Evolutionary conservation across 2,113 vertebrate genomes (phyloP).

Genomic region (Pelecanus crispus): DNA sequence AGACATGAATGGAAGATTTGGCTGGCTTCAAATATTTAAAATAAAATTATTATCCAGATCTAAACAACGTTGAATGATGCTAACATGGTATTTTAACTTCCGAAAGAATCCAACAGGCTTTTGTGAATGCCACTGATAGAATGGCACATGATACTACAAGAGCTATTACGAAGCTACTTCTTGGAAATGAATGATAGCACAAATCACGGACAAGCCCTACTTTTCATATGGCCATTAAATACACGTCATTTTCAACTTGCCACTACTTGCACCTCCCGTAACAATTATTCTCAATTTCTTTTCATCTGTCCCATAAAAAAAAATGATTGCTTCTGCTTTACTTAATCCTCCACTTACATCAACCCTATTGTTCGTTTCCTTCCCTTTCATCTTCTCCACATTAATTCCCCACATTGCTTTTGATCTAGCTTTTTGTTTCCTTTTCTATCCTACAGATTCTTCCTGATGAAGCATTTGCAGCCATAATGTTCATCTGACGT

Average conservation of each 20-base stretch:
- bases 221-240: background rate
- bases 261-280: background rate
- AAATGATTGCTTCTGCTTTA: slow-evolving; percentile 50
- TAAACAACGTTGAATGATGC: background rate
- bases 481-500: slow-evolving; percentile 21
- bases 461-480: slow-evolving; percentile 42
- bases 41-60: background rate
- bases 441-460: slow-evolving; percentile 15
- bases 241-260: slow-evolving; percentile 22
- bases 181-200: background rate
- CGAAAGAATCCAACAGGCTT: background rate
- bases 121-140: background rate
- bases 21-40: background rate
- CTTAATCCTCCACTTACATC: slow-evolving; percentile 53
- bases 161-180: background rate
- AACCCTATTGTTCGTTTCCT: slow-evolving; percentile 43
- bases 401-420: slow-evolving; percentile 47
- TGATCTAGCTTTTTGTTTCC: slow-evolving; percentile 59
- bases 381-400: slow-evolving; percentile 59
- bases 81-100: background rate
- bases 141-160: background rate
- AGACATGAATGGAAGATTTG: background rate
- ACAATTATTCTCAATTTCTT: slow-evolving; percentile 42
- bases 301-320: slow-evolving; percentile 52
- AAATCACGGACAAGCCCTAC: background rate